A percentile compares a stretch with the other conserved stretches of the same genome.
These are phyloP conservation scores for Astropecten irregularis DNA, from an alignment of 53 echinoderm and acorn worm genomes.

Conservation along the genomic window DNA sequence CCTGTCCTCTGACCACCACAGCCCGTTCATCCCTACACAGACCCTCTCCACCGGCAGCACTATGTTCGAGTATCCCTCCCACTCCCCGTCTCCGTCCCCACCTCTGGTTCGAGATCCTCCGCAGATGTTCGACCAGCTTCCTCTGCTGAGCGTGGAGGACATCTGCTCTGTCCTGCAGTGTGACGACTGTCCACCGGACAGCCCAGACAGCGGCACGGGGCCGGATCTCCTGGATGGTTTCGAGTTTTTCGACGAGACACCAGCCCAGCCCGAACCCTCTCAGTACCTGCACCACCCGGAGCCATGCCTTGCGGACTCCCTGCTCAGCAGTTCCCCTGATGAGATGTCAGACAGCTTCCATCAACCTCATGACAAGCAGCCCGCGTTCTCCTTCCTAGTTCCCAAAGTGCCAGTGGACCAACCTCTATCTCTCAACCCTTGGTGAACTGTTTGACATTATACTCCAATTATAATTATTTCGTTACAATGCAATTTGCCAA, in stretches of 20 bases:
- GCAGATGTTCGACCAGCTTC: neutral
- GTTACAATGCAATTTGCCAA: no score
- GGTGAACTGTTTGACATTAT: neutral
- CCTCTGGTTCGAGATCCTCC: neutral
- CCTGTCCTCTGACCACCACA: slow-evolving; percentile 19
- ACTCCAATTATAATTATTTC: no score
- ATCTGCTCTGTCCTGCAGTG: slow-evolving; percentile 35
- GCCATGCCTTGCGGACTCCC: neutral
- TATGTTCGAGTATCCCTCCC: neutral
- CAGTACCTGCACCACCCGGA: no score
- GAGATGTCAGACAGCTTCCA: no score
- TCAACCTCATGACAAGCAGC: neutral
- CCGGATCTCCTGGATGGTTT: slow-evolving; percentile 30
- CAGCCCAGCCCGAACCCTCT: neutral
- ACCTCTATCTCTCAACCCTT: slow-evolving; percentile 1
- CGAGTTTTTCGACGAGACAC: slow-evolving; percentile 16
- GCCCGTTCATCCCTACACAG: slow-evolving; percentile 14
- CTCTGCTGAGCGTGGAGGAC: slow-evolving; percentile 47
- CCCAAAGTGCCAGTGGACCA: slow-evolving; percentile 7
- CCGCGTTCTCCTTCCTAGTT: slow-evolving; percentile 11
- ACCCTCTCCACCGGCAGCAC: neutral
- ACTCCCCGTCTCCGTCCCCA: neutral
- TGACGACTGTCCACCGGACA: slow-evolving; percentile 13
- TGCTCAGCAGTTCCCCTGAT: neutral
- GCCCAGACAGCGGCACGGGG: slow-evolving; percentile 41